phyloP scores from a whole-genome alignment of 2,888 invertebrate species.

The Halictus ligatus region DNA sequence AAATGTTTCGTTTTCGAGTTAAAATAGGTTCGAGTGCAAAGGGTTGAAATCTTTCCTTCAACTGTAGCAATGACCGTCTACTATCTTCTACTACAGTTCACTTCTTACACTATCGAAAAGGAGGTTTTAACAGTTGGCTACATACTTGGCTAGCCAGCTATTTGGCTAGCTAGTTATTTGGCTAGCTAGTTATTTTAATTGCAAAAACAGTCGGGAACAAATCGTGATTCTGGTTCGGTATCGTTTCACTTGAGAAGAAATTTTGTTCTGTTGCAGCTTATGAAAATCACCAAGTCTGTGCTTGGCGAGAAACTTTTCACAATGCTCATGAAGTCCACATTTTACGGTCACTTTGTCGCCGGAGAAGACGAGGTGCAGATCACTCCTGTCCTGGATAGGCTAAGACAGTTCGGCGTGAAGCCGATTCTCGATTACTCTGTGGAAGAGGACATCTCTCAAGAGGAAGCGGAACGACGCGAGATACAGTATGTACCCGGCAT shows the following conservation, averaged over 20 bases:
- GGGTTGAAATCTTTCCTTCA: no score
- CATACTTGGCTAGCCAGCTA: no score
- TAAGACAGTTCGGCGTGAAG: constrained; percentile 98
- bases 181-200: no score
- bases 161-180: no score
- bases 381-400: constrained; percentile 92
- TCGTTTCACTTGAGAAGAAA: neutral
- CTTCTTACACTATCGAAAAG: no score
- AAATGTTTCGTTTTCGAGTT: no score
- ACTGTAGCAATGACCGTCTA: no score
- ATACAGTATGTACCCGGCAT: constrained; percentile 90
- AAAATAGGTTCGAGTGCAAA: no score
- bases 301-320: constrained; percentile 94
- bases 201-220: no score
- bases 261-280: constrained; percentile 87
- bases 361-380: constrained; percentile 96
- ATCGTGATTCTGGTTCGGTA: neutral
- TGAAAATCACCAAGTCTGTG: constrained; percentile 91
- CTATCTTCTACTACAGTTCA: no score
- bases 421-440: constrained; percentile 99
- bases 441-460: constrained; percentile 97
- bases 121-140: no score
- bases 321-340: constrained; percentile 95
- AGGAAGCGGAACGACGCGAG: constrained; percentile 97
- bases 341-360: constrained; percentile 99